Evolutionary conservation across 2,888 invertebrate genomes (phyloP).

Genomic region (Phaedon cochleariae): DNA sequence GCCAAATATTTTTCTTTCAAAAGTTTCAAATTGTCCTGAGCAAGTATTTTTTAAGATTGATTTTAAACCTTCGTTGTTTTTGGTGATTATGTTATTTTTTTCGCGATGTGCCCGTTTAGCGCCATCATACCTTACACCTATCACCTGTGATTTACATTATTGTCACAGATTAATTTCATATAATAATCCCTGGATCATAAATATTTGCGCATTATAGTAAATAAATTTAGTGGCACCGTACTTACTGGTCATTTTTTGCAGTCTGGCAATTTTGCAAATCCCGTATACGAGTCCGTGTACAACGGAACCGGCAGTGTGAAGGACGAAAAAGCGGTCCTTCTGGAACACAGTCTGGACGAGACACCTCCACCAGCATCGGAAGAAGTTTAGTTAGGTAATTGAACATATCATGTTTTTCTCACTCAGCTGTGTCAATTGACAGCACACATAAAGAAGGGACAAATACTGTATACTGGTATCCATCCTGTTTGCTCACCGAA

Average conservation of each 20-base stretch:
- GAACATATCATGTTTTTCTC: slow-evolving; percentile 44
- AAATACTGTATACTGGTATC: neutral
- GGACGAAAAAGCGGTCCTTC: slow-evolving; percentile 66
- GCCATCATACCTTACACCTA: no score
- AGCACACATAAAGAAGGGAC: slow-evolving; percentile 1
- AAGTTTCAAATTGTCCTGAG: no score
- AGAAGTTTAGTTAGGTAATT: slow-evolving; percentile 48
- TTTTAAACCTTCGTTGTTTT: no score
- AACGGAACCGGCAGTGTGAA: slow-evolving; percentile 60
- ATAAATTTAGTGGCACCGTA: no score
- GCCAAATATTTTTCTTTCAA: no score
- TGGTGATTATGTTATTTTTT: no score
- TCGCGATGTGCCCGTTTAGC: no score
- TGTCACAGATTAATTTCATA: no score
- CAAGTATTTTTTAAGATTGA: no score
- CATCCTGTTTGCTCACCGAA: neutral
- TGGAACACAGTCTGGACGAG: slow-evolving; percentile 65
- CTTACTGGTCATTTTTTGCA: slow-evolving; percentile 42
- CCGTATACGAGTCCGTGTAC: slow-evolving; percentile 87
- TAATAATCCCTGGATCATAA: no score
- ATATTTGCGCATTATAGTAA: no score
- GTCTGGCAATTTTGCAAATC: slow-evolving; percentile 84
- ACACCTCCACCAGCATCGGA: slow-evolving; percentile 58
- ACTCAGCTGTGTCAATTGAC: slow-evolving; percentile 3
- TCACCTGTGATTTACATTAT: no score